A percentile compares a stretch with the other conserved stretches of the same genome.
Evolutionary conservation across 2,888 invertebrate genomes (phyloP).

Genomic region (Apeira syringaria): DNA sequence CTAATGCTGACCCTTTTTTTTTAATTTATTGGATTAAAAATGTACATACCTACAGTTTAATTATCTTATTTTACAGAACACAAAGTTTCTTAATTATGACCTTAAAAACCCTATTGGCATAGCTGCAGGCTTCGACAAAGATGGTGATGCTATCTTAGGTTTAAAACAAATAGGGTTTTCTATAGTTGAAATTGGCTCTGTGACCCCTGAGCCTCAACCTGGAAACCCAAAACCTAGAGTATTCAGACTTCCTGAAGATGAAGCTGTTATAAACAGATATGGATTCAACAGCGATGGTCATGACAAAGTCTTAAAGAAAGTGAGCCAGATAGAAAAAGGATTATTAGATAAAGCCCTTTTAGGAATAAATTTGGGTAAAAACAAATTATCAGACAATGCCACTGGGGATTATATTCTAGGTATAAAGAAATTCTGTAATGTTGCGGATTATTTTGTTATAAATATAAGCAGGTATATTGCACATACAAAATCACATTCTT

Average conservation of each 20-base stretch:
- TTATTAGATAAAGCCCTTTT: constrained; percentile 85
- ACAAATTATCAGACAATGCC: constrained; percentile 91
- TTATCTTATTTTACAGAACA: constrained; percentile 84
- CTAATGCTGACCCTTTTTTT: too few relatives aligned
- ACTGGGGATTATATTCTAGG: constrained; percentile 93
- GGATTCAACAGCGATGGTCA: constrained; percentile 98
- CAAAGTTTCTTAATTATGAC: constrained; percentile 87
- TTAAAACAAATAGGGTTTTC: constrained; percentile 95
- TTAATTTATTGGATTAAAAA: too few relatives aligned
- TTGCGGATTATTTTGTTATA: constrained; percentile 98
- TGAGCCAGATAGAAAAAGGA: constrained; percentile 81
- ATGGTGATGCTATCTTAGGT: constrained; percentile 95
- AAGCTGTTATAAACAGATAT: constrained; percentile 95
- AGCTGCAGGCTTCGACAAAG: constrained; percentile 99
- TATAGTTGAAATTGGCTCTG: constrained; percentile 97
- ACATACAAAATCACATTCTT: not conserved
- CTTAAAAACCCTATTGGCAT: constrained; percentile 97
- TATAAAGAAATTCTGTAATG: constrained; percentile 89
- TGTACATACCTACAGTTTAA: too few relatives aligned
- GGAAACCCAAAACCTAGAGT: constrained; percentile 97
- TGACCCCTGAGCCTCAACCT: constrained; percentile 96
- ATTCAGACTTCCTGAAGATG: constrained; percentile 93
- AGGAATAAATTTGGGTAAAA: constrained; percentile 98
- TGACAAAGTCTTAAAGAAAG: constrained; percentile 86
- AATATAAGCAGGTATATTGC: constrained; percentile 92